Evolutionary conservation across 2,113 vertebrate genomes (phyloP).

Genomic region (Zosterops borbonicus): DNA sequence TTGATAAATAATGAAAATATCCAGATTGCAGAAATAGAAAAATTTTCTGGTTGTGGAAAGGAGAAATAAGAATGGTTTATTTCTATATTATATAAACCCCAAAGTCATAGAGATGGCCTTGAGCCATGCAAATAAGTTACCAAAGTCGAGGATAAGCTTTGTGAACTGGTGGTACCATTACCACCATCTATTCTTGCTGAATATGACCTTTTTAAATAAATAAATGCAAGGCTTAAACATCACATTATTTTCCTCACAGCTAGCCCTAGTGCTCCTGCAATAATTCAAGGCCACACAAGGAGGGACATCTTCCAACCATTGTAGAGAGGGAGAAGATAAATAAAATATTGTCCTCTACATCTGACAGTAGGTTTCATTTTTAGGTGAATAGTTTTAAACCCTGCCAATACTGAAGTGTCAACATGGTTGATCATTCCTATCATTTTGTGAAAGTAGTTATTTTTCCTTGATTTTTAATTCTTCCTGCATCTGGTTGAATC

Average conservation of each 20-base stretch:
- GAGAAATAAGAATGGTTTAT: not conserved
- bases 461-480: constrained; percentile 39
- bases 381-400: not conserved
- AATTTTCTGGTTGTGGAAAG: not conserved
- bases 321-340: not conserved
- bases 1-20: not conserved
- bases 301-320: not conserved
- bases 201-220: not conserved
- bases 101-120: not conserved
- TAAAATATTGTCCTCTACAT: not conserved
- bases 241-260: not conserved
- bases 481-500: not conserved
- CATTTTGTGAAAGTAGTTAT: not conserved
- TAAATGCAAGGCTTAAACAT: not conserved
- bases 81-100: not conserved
- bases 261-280: not conserved
- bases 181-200: not conserved
- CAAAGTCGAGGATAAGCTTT: not conserved
- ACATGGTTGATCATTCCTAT: not conserved
- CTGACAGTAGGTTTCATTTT: not conserved
- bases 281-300: not conserved
- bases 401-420: not conserved
- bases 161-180: not conserved
- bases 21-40: not conserved
- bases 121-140: not conserved